Base-by-base conservation (phyloP, 2,113 vertebrate genomes). In the Thryonomys swinderianus region DNA sequence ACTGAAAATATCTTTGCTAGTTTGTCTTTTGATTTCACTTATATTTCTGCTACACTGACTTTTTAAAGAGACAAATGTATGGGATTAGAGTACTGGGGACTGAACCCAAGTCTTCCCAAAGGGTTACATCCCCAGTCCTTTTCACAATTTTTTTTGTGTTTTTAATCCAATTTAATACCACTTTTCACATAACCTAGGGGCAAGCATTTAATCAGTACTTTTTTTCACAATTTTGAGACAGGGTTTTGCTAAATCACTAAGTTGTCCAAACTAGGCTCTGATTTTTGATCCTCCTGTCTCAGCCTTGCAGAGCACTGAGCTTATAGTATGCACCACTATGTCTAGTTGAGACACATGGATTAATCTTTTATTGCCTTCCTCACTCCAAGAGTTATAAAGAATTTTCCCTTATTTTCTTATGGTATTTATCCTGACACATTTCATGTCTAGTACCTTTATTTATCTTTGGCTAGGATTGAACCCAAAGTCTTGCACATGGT, bases 11-110 rank as follows among this genome's bases (percentile, higher is more conserved):
- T 83, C 45, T 88, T 80, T 48, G 51, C 23, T 45, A 74, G 10
- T 91, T 88, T 96, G 9, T 67, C 86, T 84, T 83, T 96, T 59
- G 85, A 88, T 90, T 87, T 84, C 94, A 55, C n/a, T 92, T 88
- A 57, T 67, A 30, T 74, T 90, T 90, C 79, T 25, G 21, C 20
- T 27, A 79, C 53, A 40, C 3, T 73, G 23, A 86, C n/a, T 48
- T 91, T 80, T 45, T 25, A 3, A 42, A 42, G 8, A 42, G 69
- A n/a, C 37, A 42, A 71, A 74, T 48, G 42, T 74, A 74, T 17
- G 71, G 20, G 37, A 21, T 10, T 23, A 20, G 20, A 27, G 6
- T 64, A 32, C 42, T 74, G 42, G 13, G 1, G 42, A 74, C 27
- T 45, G 25, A 74, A 74, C 42, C 23, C 42, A 78, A 45, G 74